Base-by-base conservation (phyloP, 2,113 vertebrate species). In the Sarotherodon lohbergeri region DNA sequence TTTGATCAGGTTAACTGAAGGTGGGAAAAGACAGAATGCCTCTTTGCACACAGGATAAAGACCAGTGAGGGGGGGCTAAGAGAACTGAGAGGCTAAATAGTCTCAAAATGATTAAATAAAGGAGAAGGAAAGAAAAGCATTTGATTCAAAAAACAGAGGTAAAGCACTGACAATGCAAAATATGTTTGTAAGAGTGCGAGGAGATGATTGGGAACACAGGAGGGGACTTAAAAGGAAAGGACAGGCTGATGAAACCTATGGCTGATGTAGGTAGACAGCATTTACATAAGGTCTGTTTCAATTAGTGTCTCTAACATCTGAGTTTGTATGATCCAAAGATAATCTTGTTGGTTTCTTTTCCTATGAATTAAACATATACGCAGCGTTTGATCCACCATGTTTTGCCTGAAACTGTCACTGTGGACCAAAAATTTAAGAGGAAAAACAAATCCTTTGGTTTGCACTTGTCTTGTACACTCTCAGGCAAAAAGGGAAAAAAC, bases 1-100 rank as follows among this genome's bases (percentile, higher is more conserved):
- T 89, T 89, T 87, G 91, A 93, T 92, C 89, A 89, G 88, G 66
- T 89, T 92, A 89, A 94, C 86, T 90, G 86, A 90, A 3, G 3
- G 71, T 46, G 86, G 48, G 71, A 84, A 83, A 39, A 54, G 85
- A 86, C 55, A 86, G 80, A 91, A 90, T 93, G 88, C 66, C 81
- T 83, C 11, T 17, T 1, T 17, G 24, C 1, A 16, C 9, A 22
- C 19, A 6, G 81, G 43, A 52, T 56, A 59, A 83, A 78, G 82
- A 88, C n/a, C 14, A 5, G n/a, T 17, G 8, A 13, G n/a, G 46
- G 59, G 7, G 27, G 29, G 12, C 9, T 22, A 17, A 57, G 81
- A 36, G 29, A 17, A 78, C 71, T 5, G 17, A 39, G 48, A 24
- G 29, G 24, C 8, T 13, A 85, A 54, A 66, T 19, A 13, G 24